Conservation (phyloP, 2,888 invertebrate genomes). For the Stenodera caucasica region DNA sequence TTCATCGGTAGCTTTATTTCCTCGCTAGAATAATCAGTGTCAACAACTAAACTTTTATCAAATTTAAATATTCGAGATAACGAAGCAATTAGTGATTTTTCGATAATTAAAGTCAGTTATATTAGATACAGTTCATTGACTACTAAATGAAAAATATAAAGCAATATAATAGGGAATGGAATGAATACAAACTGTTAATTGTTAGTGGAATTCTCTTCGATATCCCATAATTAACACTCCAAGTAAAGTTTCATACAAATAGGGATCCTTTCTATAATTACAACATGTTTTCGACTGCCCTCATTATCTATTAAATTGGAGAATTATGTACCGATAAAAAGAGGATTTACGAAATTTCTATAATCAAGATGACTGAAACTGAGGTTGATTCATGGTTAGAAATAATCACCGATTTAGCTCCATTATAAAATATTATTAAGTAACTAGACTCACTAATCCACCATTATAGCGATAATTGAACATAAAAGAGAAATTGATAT, state of each 20-base stretch:
- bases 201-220: background rate
- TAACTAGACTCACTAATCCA: background rate
- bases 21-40: background rate
- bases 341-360: background rate
- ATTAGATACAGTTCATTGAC: background rate
- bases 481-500: background rate
- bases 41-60: no score
- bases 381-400: background rate
- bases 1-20: background rate
- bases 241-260: background rate
- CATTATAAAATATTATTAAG: background rate
- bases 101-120: background rate
- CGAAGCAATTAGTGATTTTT: background rate
- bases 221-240: background rate
- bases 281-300: background rate
- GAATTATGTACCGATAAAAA: background rate
- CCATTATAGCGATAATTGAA: background rate
- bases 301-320: background rate
- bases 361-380: background rate
- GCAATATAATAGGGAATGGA: background rate
- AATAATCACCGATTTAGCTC: no score
- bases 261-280: background rate
- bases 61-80: background rate
- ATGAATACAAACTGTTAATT: background rate
- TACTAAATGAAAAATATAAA: background rate